Evolutionary conservation across 2,113 vertebrate genomes (phyloP), one percentile per base, ranked within the genome.

Genomic region (Anhinga anhinga): DNA sequence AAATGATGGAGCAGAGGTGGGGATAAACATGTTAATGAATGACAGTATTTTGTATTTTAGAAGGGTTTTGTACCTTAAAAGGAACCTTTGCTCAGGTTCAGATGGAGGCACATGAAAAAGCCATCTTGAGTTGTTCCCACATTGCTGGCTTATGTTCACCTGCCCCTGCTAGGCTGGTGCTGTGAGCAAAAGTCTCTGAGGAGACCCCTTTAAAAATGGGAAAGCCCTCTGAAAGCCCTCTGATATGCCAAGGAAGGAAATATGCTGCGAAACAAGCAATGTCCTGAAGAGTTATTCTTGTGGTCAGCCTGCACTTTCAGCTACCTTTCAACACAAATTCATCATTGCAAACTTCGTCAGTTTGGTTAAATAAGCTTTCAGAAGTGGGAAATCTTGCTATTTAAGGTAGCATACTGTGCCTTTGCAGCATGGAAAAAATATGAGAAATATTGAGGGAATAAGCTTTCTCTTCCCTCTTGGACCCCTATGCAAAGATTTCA

Each of bases 401-500:
- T 78, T 82, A 47, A 82, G 73, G 47, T 49, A 90, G 45, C 53
- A 34, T 73, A 77, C 18, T 3, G 8, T 44, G 69, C 18, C 30
- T 77, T 45, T 83, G 30, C 63, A 42, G 4, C 45, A 58, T 25
- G 13, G 23, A 90, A 80, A 40, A 84, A 63, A 23, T 18, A 79
- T 40, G 50, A 88, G 27, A 79, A 72, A 88, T 74, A 49, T 25
- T 4, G 3, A 61, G 59, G 5, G 27, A 72, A 44, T 38, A 84
- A 71, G 17, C 42, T 77, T 82, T 86, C 20, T 47, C 61, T 86
- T 94, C 44, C 70, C 21, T 61, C 50, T 84, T 74, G 86, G 73
- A 88, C 73, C 32, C 13, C 29, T 19, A 61, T 90, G 74, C 59
- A 93, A 80, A 93, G 81, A 94, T 79, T 94, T 96, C 86, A 82